phyloP scores from a whole-genome alignment of 1,140 invertebrate genomes.

The Belonocnema kinseyi region DNA sequence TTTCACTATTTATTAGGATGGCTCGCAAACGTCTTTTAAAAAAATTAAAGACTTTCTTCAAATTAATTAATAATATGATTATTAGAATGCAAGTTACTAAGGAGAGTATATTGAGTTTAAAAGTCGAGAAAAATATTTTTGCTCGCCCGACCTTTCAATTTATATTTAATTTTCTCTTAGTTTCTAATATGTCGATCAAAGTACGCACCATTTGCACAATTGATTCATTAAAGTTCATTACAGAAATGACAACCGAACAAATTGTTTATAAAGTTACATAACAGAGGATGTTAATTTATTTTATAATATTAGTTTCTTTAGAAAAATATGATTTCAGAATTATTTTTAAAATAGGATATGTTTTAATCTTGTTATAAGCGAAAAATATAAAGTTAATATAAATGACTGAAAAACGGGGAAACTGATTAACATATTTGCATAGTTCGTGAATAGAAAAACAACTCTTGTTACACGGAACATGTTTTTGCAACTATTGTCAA shows the following conservation, averaged over 20 bases:
- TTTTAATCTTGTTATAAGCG: not conserved
- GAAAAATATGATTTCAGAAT: not conserved
- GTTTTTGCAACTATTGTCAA: not conserved
- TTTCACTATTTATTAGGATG: too few species aligned
- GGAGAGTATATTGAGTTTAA: not conserved
- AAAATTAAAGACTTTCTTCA: too few species aligned
- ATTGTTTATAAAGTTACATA: not conserved
- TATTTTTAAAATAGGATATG: not conserved
- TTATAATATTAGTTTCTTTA: too few species aligned
- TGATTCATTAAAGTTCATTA: not conserved
- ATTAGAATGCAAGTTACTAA: too few species aligned
- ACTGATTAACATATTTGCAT: not conserved
- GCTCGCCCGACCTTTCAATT: slow-evolving; percentile 18
- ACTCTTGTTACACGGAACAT: not conserved
- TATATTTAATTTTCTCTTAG: slow-evolving; percentile 1
- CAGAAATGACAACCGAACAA: not conserved
- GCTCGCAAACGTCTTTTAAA: too few species aligned
- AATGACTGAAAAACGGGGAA: not conserved
- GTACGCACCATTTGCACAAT: not conserved
- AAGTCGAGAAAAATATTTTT: not conserved
- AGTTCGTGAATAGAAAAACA: slow-evolving; percentile 5
- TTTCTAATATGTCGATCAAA: not conserved
- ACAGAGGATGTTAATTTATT: too few species aligned
- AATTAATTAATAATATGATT: too few species aligned
- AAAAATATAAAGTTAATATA: not conserved